Percentiles rank a stretch among this genome's conserved stretches.
Evolutionary conservation across 2,113 vertebrate species (phyloP).

Genomic region (Ranitomeya variabilis): DNA sequence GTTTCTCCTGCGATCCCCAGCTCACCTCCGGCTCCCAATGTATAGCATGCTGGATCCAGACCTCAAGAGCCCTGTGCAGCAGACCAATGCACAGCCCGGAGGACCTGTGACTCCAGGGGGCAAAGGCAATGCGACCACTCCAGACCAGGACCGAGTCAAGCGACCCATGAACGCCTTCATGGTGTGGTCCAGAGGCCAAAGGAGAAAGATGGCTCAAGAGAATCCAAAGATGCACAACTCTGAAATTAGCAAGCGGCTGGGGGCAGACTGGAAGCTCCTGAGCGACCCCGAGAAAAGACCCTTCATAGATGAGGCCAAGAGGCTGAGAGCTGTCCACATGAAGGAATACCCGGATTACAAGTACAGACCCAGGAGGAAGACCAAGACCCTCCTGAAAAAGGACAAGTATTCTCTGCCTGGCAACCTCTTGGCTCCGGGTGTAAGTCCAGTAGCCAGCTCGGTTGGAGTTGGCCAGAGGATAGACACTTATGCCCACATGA

Average conservation of each 20-base stretch:
- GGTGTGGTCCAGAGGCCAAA: constrained; percentile 96
- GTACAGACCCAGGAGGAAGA: constrained; percentile 97
- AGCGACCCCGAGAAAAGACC: constrained; percentile 95
- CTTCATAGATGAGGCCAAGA: constrained; percentile 98
- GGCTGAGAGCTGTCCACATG: constrained; percentile 96
- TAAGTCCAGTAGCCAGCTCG: constrained; percentile 79
- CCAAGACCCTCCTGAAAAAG: constrained; percentile 98
- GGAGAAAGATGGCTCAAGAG: constrained; percentile 97
- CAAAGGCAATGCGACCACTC: constrained; percentile 64
- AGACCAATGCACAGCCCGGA: constrained; percentile 71
- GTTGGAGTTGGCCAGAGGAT: constrained; percentile 93
- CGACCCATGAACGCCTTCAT: constrained; percentile 99
- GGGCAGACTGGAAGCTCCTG: constrained; percentile 97
- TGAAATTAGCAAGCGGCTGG: constrained; percentile 96
- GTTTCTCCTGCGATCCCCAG: constrained; percentile 58
- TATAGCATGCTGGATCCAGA: constrained; percentile 96
- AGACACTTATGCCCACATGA: constrained; percentile 95
- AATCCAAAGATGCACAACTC: constrained; percentile 99
- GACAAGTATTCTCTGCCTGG: constrained; percentile 96
- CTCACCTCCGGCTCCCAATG: constrained; percentile 76
- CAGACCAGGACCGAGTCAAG: constrained; percentile 93
- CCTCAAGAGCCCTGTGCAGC: constrained; percentile 85
- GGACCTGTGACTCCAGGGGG: constrained; percentile 63
- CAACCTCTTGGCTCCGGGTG: constrained; percentile 84
- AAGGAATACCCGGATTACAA: constrained; percentile 99